Base-by-base conservation (phyloP, 2,888 invertebrate species). In the Agrotis clavis region DNA sequence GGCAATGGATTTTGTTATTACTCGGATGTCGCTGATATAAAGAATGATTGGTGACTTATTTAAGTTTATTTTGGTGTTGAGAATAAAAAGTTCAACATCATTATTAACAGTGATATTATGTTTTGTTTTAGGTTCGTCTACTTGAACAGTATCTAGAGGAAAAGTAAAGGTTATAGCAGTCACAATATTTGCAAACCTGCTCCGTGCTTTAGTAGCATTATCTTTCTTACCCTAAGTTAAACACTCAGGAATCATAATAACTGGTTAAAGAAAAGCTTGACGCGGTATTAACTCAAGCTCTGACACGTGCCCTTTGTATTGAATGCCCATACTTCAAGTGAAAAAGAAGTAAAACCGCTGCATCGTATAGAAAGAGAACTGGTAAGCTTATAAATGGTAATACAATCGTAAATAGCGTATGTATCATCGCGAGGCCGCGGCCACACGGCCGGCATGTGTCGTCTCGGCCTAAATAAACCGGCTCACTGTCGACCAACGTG, bases 391-490 rank as follows among this genome's bases (percentile, higher is more conserved):
- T 73, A 86, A 86, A 85, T 82, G 85, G 85, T 74, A 86, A 82
- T 86, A 74, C 73, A 82, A 80, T 86, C 85, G 74, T 82, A 85
- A 85, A 85, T 84, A 85, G 80, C 78, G 67, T 63, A 76, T 85
- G 81, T 83, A 83, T 86, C 85, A 85, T 85, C 72, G 70, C 63
- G 59, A 76, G 81, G 77, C 67, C 77, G 83, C 84, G 82, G 85
- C 64, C 82, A 81, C 81, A 73, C 73, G 85, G 71, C 67, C 67
- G 65, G 81, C 81, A 83, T 88, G 88, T 89, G 88, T 83, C 87
- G 85, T 87, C 89, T 87, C 84, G 91, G 87, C 89, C 92, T 87
- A 90, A 92, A 92, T 93, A 90, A 89, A 90, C 87, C 86, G 86
- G 87, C 88, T 90, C 91, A 91, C 91, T 91, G 90, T 88, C 91